Percentiles rank a stretch among this genome's conserved stretches.
phyloP scores from a whole-genome alignment of 2,797 vertebrate species.

The Rhabdophis nuchalis region DNA sequence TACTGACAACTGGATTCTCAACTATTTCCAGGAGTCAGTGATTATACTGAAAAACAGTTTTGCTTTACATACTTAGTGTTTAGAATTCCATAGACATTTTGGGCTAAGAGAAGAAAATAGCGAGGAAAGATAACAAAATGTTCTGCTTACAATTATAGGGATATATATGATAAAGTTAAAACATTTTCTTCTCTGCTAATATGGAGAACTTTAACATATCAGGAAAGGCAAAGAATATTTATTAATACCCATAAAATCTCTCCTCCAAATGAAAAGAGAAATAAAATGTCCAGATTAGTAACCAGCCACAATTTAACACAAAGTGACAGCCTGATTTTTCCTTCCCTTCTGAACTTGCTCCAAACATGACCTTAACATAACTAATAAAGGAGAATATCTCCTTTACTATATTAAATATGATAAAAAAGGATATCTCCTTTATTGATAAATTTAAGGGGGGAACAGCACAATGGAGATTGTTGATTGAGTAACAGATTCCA shows the following conservation, averaged over 20 bases:
- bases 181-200: background rate
- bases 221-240: background rate
- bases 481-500: background rate
- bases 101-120: background rate
- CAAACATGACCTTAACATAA: background rate
- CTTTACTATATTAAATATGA: background rate
- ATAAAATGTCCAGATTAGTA: background rate
- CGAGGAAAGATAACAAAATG: background rate
- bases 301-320: background rate
- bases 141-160: background rate
- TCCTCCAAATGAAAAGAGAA: background rate
- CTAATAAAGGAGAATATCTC: background rate
- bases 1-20: background rate
- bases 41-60: background rate
- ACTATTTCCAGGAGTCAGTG: background rate
- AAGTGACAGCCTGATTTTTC: background rate
- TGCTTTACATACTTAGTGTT: background rate
- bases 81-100: background rate
- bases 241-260: background rate
- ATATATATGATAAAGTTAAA: background rate
- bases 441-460: background rate
- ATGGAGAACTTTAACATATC: background rate
- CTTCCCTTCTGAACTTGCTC: background rate
- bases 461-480: background rate
- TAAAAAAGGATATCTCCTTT: background rate